Evolutionary conservation across 2,888 invertebrate species (phyloP).

Genomic region (Lithosia quadra): DNA sequence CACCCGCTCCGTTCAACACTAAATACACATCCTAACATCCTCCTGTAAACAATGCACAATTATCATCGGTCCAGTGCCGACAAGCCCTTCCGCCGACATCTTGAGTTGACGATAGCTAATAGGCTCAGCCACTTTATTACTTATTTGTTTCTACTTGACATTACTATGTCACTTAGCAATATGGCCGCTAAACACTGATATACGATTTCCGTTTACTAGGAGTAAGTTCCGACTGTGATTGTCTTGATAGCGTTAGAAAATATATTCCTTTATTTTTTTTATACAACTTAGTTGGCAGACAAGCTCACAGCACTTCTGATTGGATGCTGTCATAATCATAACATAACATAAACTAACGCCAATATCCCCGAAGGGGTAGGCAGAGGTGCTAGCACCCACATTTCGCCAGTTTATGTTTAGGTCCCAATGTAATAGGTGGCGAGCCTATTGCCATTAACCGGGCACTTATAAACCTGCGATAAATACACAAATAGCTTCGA

Average conservation of each 20-base stretch:
- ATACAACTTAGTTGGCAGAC: too few species aligned
- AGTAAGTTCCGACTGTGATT: slow-evolving; percentile 7
- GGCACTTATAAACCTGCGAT: too few species aligned
- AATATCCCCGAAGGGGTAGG: too few species aligned
- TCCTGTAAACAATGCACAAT: slow-evolving; percentile 73
- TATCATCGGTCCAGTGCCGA: slow-evolving; percentile 67
- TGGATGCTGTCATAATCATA: neutral
- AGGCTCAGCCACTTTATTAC: slow-evolving; percentile 37
- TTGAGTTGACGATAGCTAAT: slow-evolving; percentile 43
- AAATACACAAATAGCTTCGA: too few species aligned
- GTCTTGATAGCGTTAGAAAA: neutral
- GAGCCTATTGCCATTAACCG: too few species aligned
- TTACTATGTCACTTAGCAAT: slow-evolving; percentile 11
- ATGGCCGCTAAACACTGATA: slow-evolving; percentile 16
- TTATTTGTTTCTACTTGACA: slow-evolving; percentile 24
- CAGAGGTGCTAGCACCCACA: too few species aligned
- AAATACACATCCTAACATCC: slow-evolving; percentile 24
- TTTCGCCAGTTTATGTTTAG: too few species aligned
- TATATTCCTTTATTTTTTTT: too few species aligned
- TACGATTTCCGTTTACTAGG: slow-evolving; percentile 14
- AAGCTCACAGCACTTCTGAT: too few species aligned
- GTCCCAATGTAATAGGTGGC: too few species aligned
- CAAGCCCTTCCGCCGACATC: slow-evolving; percentile 70
- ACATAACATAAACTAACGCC: too few species aligned
- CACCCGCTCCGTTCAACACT: slow-evolving; percentile 13